A percentile compares a stretch with the other conserved stretches of the same genome.
phyloP scores from a whole-genome alignment of 1,140 invertebrate genomes.

The Globodera rostochiensis region DNA sequence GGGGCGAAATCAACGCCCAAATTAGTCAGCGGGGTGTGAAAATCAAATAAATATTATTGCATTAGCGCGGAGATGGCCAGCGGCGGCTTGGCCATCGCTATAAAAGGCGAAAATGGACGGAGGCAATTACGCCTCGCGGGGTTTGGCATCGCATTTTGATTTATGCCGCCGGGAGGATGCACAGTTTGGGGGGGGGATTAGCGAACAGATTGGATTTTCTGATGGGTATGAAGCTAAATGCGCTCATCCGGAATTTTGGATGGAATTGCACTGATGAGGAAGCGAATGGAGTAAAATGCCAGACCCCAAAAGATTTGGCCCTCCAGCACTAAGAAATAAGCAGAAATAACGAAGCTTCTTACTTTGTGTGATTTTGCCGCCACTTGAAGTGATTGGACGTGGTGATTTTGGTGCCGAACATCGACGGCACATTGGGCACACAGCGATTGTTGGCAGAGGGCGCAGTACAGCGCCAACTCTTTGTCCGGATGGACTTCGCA shows the following conservation, averaged over 20 bases:
- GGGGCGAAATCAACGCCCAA: neutral
- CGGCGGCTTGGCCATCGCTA: neutral
- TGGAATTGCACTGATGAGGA: neutral
- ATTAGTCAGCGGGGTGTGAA: neutral
- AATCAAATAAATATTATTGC: slow-evolving; percentile 7
- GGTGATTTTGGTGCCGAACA: slow-evolving; percentile 78
- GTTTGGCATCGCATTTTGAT: neutral
- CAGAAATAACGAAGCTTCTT: neutral
- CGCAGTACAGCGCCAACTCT: slow-evolving; percentile 82
- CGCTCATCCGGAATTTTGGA: slow-evolving; percentile 14
- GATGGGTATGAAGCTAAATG: neutral
- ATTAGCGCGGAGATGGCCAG: neutral
- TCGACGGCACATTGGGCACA: slow-evolving; percentile 78
- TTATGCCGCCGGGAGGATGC: neutral
- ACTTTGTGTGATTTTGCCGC: slow-evolving; percentile 94
- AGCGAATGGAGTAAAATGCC: neutral
- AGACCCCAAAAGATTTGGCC: neutral
- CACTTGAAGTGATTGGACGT: slow-evolving; percentile 81
- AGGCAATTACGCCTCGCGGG: neutral
- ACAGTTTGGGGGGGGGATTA: neutral
- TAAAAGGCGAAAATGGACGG: neutral
- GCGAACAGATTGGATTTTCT: slow-evolving; percentile 2
- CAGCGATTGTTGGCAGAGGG: slow-evolving; percentile 82
- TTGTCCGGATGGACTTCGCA: slow-evolving; percentile 83
- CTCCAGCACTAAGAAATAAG: no score